A percentile compares a stretch with the other conserved stretches of the same genome.
These are phyloP conservation scores for Papio anubis DNA, from an alignment of 2,113 vertebrate genomes.

Conservation along the genomic window DNA sequence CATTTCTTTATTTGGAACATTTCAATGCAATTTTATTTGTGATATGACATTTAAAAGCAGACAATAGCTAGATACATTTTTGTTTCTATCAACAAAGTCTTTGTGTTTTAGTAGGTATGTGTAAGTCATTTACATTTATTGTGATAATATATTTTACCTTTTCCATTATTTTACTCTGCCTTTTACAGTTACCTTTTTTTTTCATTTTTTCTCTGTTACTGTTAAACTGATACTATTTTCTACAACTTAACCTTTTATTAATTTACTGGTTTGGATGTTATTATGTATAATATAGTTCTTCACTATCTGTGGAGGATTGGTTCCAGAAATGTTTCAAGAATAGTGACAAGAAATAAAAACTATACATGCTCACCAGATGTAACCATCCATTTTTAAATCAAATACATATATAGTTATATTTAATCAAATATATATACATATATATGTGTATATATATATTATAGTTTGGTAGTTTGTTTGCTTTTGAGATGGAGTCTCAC, in stretches of 20 bases:
- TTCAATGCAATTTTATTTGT: not conserved
- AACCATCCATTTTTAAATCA: not conserved
- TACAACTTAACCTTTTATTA: not conserved
- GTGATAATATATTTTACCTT: not conserved
- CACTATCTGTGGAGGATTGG: not conserved
- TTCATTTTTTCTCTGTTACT: not conserved
- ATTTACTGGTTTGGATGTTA: not conserved
- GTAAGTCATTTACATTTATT: not conserved
- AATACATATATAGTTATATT: no score
- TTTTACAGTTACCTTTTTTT: not conserved
- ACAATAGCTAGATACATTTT: not conserved
- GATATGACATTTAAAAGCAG: not conserved
- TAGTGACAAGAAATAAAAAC: not conserved
- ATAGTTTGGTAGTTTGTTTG: no score
- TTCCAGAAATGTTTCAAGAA: not conserved
- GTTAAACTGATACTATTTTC: not conserved
- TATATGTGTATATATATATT: no score
- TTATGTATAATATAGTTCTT: not conserved
- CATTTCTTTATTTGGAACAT: not conserved
- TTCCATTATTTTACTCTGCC: not conserved
- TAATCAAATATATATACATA: not conserved
- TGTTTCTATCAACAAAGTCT: not conserved
- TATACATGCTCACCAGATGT: not conserved
- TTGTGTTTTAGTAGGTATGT: not conserved
- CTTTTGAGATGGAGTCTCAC: no score